phyloP scores from a whole-genome alignment of 2,888 invertebrate genomes.

The Diabrotica balteata region DNA sequence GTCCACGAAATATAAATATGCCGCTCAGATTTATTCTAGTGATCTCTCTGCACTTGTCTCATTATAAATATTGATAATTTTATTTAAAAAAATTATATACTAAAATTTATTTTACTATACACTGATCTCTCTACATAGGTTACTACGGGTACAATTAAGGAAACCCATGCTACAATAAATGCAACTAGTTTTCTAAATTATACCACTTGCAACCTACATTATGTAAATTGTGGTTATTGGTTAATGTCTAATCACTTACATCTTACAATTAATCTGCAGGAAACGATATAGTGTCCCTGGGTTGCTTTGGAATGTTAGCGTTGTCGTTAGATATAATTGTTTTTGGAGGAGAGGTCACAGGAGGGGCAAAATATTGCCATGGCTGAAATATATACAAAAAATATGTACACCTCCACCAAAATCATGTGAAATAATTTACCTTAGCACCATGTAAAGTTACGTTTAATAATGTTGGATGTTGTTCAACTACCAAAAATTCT shows the following conservation, averaged over 20 bases:
- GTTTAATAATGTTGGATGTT: slow-evolving; percentile 84
- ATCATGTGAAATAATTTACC: slow-evolving; percentile 64
- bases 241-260: background rate
- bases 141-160: no score
- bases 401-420: slow-evolving; percentile 22
- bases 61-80: no score
- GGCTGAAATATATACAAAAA: slow-evolving; percentile 53
- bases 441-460: slow-evolving; percentile 81
- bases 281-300: background rate
- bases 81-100: no score
- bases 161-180: no score
- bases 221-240: background rate
- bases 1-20: no score
- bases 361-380: slow-evolving; percentile 55
- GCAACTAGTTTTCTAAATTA: no score
- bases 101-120: no score
- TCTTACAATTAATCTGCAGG: background rate
- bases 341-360: slow-evolving; percentile 57
- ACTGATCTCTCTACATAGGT: no score
- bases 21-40: no score
- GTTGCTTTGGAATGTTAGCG: slow-evolving; percentile 34
- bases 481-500: slow-evolving; percentile 85
- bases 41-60: no score
- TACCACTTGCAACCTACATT: no score
- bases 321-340: slow-evolving; percentile 50